Evolutionary conservation across 2,113 vertebrate genomes (phyloP).

Genomic region (Rhea pennata): DNA sequence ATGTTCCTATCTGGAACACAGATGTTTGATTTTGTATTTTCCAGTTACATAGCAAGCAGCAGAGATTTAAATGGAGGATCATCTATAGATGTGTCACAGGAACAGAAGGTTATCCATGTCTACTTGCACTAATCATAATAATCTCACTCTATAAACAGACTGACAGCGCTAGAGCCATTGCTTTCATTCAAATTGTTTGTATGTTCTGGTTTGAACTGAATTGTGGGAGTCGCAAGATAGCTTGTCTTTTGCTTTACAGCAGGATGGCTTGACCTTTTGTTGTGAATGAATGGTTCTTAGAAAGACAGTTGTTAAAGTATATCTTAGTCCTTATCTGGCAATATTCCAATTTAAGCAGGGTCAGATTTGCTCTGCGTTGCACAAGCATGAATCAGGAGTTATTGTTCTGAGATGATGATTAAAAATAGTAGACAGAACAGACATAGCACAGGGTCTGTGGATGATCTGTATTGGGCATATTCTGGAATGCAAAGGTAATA

Average conservation of each 20-base stretch:
- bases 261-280: not conserved
- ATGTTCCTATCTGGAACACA: slow-evolving; percentile 25
- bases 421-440: not conserved
- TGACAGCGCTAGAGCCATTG: not conserved
- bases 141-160: slow-evolving; percentile 27
- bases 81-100: slow-evolving; percentile 51
- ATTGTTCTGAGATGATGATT: not conserved
- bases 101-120: slow-evolving; percentile 48
- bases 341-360: not conserved
- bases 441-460: not conserved
- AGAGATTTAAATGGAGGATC: slow-evolving; percentile 48
- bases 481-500: not conserved
- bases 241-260: not conserved
- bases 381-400: not conserved
- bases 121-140: slow-evolving; percentile 26
- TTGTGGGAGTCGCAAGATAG: not conserved
- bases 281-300: not conserved
- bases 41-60: slow-evolving; percentile 27
- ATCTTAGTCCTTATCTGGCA: not conserved
- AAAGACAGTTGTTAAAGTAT: not conserved
- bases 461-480: not conserved
- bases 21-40: slow-evolving; percentile 11
- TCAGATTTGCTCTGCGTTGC: not conserved
- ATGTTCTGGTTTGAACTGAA: not conserved
- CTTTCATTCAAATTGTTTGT: not conserved